Evolutionary conservation across 1,140 invertebrate genomes (phyloP).

Genomic region (Platyscapa corneri): DNA sequence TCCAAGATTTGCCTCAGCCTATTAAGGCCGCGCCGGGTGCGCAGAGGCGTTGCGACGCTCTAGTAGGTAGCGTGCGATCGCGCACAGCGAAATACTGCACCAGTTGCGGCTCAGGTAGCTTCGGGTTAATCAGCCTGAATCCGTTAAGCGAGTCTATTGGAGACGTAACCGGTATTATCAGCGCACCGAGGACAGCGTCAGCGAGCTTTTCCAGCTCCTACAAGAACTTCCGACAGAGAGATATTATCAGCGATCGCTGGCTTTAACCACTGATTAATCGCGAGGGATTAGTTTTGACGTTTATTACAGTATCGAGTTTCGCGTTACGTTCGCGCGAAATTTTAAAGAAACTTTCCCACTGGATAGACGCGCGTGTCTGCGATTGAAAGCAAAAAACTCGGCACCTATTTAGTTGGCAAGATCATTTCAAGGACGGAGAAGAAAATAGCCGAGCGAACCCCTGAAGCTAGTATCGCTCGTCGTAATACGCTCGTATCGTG

Average conservation of each 20-base stretch:
- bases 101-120: neutral
- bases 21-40: neutral
- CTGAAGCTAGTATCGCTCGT: neutral
- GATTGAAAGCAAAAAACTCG: no score
- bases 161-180: conserved; percentile 5
- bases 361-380: neutral
- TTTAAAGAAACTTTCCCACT: no score
- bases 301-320: no score
- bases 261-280: neutral
- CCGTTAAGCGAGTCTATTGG: conserved; percentile 2
- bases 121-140: conserved; percentile 7
- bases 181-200: neutral
- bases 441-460: neutral
- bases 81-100: neutral
- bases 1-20: neutral
- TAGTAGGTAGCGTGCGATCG: neutral
- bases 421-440: neutral
- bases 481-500: neutral
- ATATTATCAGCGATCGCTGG: neutral
- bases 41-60: neutral
- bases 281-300: no score
- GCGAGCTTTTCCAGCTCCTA: neutral
- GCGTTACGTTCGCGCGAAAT: no score
- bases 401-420: neutral
- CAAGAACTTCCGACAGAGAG: neutral